phyloP scores from a whole-genome alignment of 2,113 vertebrate genomes.

The Crotophaga sulcirostris region DNA sequence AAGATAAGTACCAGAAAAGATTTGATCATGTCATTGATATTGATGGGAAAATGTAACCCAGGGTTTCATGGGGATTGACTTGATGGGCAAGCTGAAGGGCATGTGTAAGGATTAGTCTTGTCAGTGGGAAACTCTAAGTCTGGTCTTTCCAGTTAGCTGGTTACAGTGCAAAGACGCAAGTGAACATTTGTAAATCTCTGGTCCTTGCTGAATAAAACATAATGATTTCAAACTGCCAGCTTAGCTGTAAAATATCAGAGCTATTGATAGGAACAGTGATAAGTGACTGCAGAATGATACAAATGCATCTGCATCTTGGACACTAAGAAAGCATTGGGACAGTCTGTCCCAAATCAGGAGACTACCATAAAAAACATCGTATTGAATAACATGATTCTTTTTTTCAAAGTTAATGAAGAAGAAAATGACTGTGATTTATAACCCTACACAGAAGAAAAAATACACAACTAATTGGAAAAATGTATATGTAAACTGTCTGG shows the following conservation, averaged over 20 bases:
- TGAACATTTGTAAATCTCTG: not conserved
- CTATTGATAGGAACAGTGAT: not conserved
- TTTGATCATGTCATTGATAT: conserved; percentile 69
- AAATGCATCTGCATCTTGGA: not conserved
- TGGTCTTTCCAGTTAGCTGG: conserved; percentile 18
- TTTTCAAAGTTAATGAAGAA: not conserved
- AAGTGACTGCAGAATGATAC: not conserved
- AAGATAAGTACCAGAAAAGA: conserved; percentile 68
- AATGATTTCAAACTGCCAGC: not conserved
- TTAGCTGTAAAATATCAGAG: not conserved
- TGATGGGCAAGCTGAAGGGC: conserved; percentile 47
- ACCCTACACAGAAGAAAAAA: not conserved
- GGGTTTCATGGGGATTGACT: conserved; percentile 68
- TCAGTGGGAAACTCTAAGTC: conserved; percentile 38
- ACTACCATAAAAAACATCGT: not conserved
- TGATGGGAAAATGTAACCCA: conserved; percentile 66
- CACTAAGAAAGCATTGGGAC: not conserved
- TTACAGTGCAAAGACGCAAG: not conserved
- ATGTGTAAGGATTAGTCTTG: conserved; percentile 52
- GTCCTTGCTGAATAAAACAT: not conserved
- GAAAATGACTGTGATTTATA: not conserved
- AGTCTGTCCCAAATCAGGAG: not conserved
- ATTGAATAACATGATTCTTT: not conserved
- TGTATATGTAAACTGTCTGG: not conserved
- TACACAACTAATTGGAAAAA: not conserved